Percentiles rank a stretch among this genome's conserved stretches.
Evolutionary conservation across 2,797 vertebrate genomes (phyloP).

Genomic region (Pogonophryne albipinna): DNA sequence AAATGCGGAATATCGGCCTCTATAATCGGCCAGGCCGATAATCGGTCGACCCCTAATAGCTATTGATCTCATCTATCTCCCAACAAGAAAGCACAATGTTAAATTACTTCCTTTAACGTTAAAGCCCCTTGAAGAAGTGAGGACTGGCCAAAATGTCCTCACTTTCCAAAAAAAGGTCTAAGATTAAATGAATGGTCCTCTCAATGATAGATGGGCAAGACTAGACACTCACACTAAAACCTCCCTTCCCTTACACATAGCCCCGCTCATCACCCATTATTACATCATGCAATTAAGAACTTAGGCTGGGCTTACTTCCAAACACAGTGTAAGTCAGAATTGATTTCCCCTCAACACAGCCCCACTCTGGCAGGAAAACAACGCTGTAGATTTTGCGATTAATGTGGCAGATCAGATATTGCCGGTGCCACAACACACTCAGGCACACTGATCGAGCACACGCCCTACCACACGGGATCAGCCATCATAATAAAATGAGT

Average conservation of each 20-base stretch:
- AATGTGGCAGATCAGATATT: constrained; percentile 60
- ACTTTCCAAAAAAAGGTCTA: neutral
- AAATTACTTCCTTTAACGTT: neutral
- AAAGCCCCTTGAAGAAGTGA: neutral
- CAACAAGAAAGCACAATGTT: neutral
- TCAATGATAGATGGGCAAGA: neutral
- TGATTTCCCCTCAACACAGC: constrained; percentile 61
- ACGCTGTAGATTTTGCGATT: constrained; percentile 57
- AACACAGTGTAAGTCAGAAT: constrained; percentile 64
- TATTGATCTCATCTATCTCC: neutral
- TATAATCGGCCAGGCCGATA: too few relatives aligned
- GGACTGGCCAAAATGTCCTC: neutral
- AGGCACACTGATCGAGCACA: constrained; percentile 1
- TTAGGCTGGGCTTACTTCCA: constrained; percentile 60
- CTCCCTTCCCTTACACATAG: constrained; percentile 3
- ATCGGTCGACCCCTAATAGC: too few relatives aligned
- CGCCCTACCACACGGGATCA: constrained; percentile 32
- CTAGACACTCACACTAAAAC: constrained; percentile 15
- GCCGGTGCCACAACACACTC: constrained; percentile 7
- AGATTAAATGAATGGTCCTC: neutral
- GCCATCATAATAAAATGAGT: constrained; percentile 41
- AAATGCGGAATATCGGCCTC: too few relatives aligned
- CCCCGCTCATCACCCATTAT: constrained; percentile 47
- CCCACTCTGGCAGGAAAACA: constrained; percentile 51
- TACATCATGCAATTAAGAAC: constrained; percentile 75